Evolutionary conservation across 2,888 invertebrate species (phyloP).

Genomic region (Linhomoeus sp.): DNA sequence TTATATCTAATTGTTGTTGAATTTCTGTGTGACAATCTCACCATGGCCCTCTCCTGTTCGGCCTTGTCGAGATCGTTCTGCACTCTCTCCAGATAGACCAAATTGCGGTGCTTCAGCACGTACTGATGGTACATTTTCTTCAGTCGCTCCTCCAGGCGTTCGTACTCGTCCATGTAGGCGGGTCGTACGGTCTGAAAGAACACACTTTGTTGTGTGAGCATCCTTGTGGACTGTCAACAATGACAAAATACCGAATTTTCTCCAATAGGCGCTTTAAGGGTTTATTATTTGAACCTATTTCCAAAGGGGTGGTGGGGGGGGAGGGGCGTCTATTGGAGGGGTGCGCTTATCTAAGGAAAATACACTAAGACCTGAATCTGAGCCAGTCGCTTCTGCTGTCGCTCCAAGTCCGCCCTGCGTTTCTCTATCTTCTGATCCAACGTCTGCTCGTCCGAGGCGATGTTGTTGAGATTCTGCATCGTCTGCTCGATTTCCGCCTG

Average conservation of each 20-base stretch:
- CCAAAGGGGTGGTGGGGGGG: no score
- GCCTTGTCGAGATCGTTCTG: conserved; percentile 56
- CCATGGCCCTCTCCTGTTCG: conserved; percentile 55
- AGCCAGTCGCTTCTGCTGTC: conserved; percentile 75
- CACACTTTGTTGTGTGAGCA: no score
- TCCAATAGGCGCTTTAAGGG: no score
- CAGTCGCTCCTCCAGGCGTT: conserved; percentile 61
- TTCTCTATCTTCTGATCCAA: conserved; percentile 79
- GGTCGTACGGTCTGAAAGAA: conserved; percentile 39
- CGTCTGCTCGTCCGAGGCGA: conserved; percentile 66
- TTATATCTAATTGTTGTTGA: neutral
- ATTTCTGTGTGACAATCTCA: conserved; percentile 21
- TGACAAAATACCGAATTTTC: no score
- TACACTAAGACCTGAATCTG: conserved; percentile 49
- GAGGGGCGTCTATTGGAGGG: no score
- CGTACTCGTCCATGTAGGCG: conserved; percentile 87
- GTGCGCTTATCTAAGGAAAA: no score
- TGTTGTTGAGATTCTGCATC: conserved; percentile 50
- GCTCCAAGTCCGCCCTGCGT: conserved; percentile 62
- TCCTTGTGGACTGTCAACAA: neutral
- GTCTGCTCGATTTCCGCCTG: conserved; percentile 50
- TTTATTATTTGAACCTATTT: no score
- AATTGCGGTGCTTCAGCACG: conserved; percentile 62
- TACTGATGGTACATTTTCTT: conserved; percentile 66
- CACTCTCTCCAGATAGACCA: conserved; percentile 66